These are phyloP conservation scores for Liodrosophila aerea DNA, from an alignment of 2,888 invertebrate genomes.

Conservation along the genomic window DNA sequence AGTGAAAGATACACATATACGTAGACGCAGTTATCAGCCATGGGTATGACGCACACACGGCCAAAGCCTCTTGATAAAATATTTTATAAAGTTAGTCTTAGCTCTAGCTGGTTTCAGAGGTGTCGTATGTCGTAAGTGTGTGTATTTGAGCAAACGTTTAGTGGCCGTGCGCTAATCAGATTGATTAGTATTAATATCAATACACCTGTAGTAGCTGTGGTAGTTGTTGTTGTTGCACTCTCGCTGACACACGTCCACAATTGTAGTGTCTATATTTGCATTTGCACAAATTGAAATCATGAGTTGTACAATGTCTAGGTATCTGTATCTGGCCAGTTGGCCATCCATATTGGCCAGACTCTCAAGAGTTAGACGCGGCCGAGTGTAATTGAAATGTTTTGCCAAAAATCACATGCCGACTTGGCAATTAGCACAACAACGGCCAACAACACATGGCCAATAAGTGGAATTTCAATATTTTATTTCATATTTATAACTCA, in stretches of 20 bases:
- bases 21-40: too few species aligned
- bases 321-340: constrained; percentile 8
- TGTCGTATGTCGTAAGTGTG: constrained; percentile 3
- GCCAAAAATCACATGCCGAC: constrained; percentile 60
- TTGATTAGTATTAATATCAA: constrained; percentile 40
- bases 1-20: too few species aligned
- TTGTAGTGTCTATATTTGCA: constrained; percentile 30
- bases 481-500: constrained; percentile 38
- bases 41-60: too few species aligned
- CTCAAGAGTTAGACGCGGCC: constrained; percentile 14
- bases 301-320: constrained; percentile 27
- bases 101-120: too few species aligned
- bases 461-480: constrained; percentile 33
- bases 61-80: neutral
- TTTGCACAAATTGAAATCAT: constrained; percentile 62
- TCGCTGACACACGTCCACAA: constrained; percentile 26
- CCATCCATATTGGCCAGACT: constrained; percentile 7
- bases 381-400: constrained; percentile 66
- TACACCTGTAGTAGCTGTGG: constrained; percentile 12
- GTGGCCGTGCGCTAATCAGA: constrained; percentile 50
- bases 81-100: too few species aligned
- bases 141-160: constrained; percentile 55
- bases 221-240: constrained; percentile 13
- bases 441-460: constrained; percentile 13
- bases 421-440: constrained; percentile 59